Base-by-base conservation (phyloP, 2,888 invertebrate species). In the Tethea ocularis region DNA sequence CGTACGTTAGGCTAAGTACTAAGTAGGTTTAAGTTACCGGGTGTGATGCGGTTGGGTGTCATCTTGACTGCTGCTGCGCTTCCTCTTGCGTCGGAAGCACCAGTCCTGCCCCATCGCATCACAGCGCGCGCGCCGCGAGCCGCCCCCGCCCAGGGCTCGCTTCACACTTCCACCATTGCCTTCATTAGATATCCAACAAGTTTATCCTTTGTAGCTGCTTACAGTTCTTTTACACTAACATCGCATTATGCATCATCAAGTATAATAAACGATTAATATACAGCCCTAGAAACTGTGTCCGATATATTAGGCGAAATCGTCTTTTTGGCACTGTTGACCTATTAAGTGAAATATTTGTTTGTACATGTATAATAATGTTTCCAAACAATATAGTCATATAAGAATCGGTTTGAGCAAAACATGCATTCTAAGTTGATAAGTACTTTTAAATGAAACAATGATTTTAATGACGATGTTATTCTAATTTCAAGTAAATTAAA, bases 51-150 rank as follows among this genome's bases (percentile, higher is more conserved):
- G 92, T 90, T 94, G 83, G 93, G 80, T 88, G 93, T 91, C 94
- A 87, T 89, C 95, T 93, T 91, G 95, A 93, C 93, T 91, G 88
- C 94, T 95, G 84, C 94, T 94, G 79, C 95, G 94, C 91, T 95
- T 96, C 87, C 95, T 93, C 84, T 95, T 95, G 87, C 95, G 94
- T 76, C 95, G 93, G 87, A 95, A 95, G 93, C 96, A 96, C 95
- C 95, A 95, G 89, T 95, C 95, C 89, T 96, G 96, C 84, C 96
- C 96, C 96, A 96, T 95, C 85, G 88, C 93, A 89, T 91, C 92
- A 90, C 92, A 92, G 86, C 92, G 89, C 86, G 89, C 88, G 85
- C 90, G 88, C 89, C 92, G 89, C 85, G 92, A 92, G 79, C 92
- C 89, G 80, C 92, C 90, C 81, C 91, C 92, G 85, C 92, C 92